Conservation (phyloP, 2,113 vertebrate species). For the Perca flavescens region DNA sequence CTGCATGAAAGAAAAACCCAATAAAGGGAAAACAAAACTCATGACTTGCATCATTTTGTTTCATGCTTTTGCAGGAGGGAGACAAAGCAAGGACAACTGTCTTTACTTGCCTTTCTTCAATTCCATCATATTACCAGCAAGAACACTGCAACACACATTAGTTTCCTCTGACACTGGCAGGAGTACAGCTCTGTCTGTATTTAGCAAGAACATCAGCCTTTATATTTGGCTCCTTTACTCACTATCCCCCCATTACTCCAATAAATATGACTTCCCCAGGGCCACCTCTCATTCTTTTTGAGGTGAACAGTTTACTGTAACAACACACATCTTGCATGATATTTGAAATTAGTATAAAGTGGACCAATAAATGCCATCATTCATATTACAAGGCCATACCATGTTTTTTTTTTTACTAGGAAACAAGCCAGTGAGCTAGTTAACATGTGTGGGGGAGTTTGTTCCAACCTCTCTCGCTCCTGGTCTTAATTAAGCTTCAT, state of each 20-base stretch:
- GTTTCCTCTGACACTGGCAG: conserved; percentile 15
- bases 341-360: conserved; percentile 13
- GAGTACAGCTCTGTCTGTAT: conserved; percentile 18
- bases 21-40: conserved; percentile 5
- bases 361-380: not conserved
- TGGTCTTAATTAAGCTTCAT: conserved; percentile 23
- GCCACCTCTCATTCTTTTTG: conserved; percentile 3
- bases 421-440: not conserved
- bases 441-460: conserved; percentile 15
- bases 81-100: conserved; percentile 19
- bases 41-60: conserved; percentile 33
- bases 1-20: conserved; percentile 34
- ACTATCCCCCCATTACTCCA: conserved; percentile 7
- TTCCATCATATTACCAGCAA: conserved; percentile 7
- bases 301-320: conserved; percentile 2
- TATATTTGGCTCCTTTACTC: conserved; percentile 24
- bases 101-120: conserved; percentile 34
- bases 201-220: conserved; percentile 34
- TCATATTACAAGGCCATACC: not conserved
- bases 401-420: not conserved
- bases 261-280: conserved; percentile 25
- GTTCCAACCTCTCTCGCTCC: conserved; percentile 19
- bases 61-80: conserved; percentile 18
- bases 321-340: not conserved
- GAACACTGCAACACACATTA: conserved; percentile 12